Conservation (phyloP, 92 coral and sea anemone species). For the Zoanthus sociatus region DNA sequence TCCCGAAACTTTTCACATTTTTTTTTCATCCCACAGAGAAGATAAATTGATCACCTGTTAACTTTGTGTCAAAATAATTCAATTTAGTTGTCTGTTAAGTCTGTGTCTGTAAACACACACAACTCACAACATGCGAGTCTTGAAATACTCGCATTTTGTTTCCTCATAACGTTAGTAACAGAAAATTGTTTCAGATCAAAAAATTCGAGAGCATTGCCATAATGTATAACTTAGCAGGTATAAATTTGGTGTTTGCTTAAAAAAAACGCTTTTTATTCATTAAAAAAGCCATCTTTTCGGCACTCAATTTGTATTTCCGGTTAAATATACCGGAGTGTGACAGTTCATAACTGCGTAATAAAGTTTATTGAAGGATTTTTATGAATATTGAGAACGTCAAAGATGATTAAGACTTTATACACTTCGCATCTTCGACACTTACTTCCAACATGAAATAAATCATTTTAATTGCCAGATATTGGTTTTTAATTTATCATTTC, state of each 20-base stretch:
- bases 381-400: not conserved
- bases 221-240: not conserved
- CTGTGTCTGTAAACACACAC: too few relatives aligned
- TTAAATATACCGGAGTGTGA: not conserved
- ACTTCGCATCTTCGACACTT: not conserved
- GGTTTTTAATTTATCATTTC: not conserved
- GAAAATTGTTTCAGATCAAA: not conserved
- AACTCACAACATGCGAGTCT: too few relatives aligned
- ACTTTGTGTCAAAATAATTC: too few relatives aligned
- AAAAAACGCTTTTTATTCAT: not conserved
- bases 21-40: too few relatives aligned
- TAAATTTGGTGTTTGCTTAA: not conserved
- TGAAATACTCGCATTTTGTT: too few relatives aligned
- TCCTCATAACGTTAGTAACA: too few relatives aligned
- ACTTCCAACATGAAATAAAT: not conserved
- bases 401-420: not conserved
- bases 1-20: too few relatives aligned
- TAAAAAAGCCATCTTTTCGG: not conserved
- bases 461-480: conserved; percentile 13
- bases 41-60: too few relatives aligned
- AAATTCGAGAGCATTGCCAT: not conserved
- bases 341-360: not conserved
- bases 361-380: not conserved
- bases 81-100: too few relatives aligned
- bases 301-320: conserved; percentile 16